Percentiles rank a stretch among this genome's conserved stretches.
Evolutionary conservation across 2,797 vertebrate genomes (phyloP).

Genomic region (Liasis olivaceus): DNA sequence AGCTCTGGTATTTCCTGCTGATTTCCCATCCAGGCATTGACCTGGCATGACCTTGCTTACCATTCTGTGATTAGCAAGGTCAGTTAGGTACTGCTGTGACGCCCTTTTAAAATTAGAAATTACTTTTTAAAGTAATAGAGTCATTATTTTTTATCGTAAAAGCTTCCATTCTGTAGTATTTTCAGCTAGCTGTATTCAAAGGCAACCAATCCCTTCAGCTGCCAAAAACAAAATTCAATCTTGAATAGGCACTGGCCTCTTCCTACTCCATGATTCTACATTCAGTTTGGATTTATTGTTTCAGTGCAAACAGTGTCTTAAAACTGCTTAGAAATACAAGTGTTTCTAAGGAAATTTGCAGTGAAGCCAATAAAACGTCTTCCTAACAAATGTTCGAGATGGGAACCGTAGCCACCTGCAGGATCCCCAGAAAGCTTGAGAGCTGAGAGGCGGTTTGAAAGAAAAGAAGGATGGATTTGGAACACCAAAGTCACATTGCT

Average conservation of each 20-base stretch:
- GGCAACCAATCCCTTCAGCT: constrained; percentile 22
- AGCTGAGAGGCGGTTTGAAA: not conserved
- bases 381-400: not conserved
- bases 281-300: constrained; percentile 29
- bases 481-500: not conserved
- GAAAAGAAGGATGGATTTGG: not conserved
- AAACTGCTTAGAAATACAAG: constrained; percentile 23
- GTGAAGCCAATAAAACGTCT: constrained; percentile 10
- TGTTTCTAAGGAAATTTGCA: constrained; percentile 41
- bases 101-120: constrained; percentile 22
- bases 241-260: not conserved
- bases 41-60: not conserved
- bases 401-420: not conserved
- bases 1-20: not conserved
- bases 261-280: not conserved
- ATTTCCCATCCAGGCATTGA: not conserved
- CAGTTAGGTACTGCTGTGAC: not conserved
- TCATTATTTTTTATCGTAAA: not conserved
- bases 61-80: not conserved
- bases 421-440: not conserved
- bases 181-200: constrained; percentile 33
- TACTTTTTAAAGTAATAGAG: constrained; percentile 42
- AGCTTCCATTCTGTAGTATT: constrained; percentile 11
- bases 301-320: constrained; percentile 5
- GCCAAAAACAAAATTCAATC: constrained; percentile 41